Base-by-base conservation (phyloP, 2,797 vertebrate genomes). In the Dallia pectoralis region DNA sequence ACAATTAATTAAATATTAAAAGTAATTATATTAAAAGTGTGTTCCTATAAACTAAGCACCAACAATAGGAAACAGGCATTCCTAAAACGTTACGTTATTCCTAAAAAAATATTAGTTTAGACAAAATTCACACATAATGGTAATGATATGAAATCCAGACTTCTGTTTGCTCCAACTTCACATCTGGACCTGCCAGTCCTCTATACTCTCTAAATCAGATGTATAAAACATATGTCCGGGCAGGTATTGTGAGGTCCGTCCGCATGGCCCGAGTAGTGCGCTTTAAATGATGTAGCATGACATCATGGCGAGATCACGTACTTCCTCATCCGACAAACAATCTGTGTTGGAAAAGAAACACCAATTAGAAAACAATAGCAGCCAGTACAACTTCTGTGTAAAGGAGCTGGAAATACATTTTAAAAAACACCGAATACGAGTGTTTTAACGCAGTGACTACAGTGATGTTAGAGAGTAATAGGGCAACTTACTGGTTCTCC, bases 231-330 rank as follows among this genome's bases (percentile, higher is more conserved):
- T 12, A 9, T 44, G 40, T 44, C 40, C 40, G 14, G 11, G 40
- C 40, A 44, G 11, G 40, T 9, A 44, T 44, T 44, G 40, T 44
- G 14, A 44, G 40, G 14, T 44, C 40, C 40, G 40, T 14, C 40
- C 40, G 40, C 40, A 44, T 44, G 40, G 22, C 6, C 53, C 11
- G 22, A 3, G 22, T 9, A 56, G 53, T 18, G n/a, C 11, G 6
- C 22, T 1, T 93, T 79, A 93, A 74, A 92, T 86, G 88, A 91
- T 89, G 79, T 83, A 84, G 74, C 83, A 86, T 70, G 91, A 77
- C 92, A 94, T 93, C 86, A 92, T 53, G 66, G 90, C 89, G 11
- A 93, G 36, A 82, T 74, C 79, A 70, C 74, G 89, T 32, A 93
- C 1, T 9, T 94, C 93, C 0, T 74, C 84, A n/a, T 47, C n/a